These are phyloP conservation scores for Uropetala carovei DNA, from an alignment of 2,888 invertebrate species.

Conservation along the genomic window DNA sequence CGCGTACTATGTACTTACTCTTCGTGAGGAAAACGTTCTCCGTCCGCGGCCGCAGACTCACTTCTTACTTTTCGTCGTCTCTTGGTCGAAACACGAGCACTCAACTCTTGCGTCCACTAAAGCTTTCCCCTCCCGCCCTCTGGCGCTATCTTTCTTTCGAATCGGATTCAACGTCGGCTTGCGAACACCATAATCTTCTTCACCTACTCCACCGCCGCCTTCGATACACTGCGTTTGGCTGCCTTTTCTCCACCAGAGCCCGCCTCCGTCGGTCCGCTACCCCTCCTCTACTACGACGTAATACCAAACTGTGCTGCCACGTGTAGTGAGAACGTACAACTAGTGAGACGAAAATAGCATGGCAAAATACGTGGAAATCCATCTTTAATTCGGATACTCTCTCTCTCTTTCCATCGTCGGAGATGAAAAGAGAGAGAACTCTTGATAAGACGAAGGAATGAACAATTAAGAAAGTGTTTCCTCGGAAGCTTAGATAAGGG, in stretches of 20 bases:
- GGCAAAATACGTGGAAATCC: neutral
- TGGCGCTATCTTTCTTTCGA: conserved; percentile 35
- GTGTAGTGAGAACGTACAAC: neutral
- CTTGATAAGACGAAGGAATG: neutral
- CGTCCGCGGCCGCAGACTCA: conserved; percentile 4
- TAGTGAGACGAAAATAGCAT: neutral
- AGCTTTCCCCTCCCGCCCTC: conserved; percentile 58
- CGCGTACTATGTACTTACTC: conserved; percentile 38
- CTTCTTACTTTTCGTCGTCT: conserved; percentile 29
- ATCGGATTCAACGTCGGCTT: conserved; percentile 42
- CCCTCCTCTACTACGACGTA: conserved; percentile 12
- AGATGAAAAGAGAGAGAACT: neutral
- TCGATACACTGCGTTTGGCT: conserved; percentile 44
- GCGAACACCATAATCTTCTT: conserved; percentile 42
- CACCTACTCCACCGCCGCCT: conserved; percentile 60
- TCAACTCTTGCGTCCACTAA: conserved; percentile 42
- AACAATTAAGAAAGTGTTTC: neutral
- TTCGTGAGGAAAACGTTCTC: conserved; percentile 10
- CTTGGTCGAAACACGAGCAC: conserved; percentile 54
- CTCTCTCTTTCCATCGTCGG: neutral
- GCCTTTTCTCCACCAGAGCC: conserved; percentile 27
- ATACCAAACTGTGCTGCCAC: conserved; percentile 54
- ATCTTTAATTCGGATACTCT: neutral
- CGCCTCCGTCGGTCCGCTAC: conserved; percentile 36
- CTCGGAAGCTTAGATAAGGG: neutral